phyloP scores from a whole-genome alignment of 2,797 vertebrate genomes.

The Danio kyathit region DNA sequence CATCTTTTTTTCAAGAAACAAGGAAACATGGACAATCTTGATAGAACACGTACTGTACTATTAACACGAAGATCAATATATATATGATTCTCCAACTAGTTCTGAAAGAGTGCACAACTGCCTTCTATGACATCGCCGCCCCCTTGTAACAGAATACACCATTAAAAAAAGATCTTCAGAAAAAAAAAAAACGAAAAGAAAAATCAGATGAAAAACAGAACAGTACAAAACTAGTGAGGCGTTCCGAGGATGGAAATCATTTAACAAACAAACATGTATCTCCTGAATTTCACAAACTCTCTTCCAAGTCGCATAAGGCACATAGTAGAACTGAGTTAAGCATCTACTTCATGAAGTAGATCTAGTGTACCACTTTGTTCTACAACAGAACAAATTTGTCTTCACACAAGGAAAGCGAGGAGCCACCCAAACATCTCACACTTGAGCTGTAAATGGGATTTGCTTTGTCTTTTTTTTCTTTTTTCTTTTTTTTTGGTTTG shows the following conservation, averaged over 20 bases:
- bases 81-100: constrained; percentile 99
- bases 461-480: constrained; percentile 8
- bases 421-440: constrained; percentile 59
- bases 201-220: constrained; percentile 96
- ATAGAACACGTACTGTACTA: constrained; percentile 99
- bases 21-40: constrained; percentile 99
- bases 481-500: constrained; percentile 86
- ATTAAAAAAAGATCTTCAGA: constrained; percentile 98
- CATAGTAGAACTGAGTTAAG: constrained; percentile 99
- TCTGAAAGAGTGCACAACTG: constrained; percentile 98
- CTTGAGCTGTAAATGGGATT: constrained; percentile 79
- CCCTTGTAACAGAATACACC: constrained; percentile 95
- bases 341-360: constrained; percentile 95
- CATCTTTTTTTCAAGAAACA: constrained; percentile 99
- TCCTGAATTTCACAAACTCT: constrained; percentile 99
- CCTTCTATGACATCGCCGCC: constrained; percentile 97
- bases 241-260: constrained; percentile 97
- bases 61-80: constrained; percentile 99
- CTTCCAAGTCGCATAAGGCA: constrained; percentile 99
- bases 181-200: constrained; percentile 82
- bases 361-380: constrained; percentile 96
- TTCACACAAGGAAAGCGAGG: constrained; percentile 88
- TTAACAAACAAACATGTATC: constrained; percentile 98
- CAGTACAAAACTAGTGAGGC: constrained; percentile 99
- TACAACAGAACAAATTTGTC: constrained; percentile 92